A percentile compares a stretch with the other conserved stretches of the same genome.
These are phyloP conservation scores for Protonemura montana DNA, from an alignment of 2,888 invertebrate species.

Conservation along the genomic window DNA sequence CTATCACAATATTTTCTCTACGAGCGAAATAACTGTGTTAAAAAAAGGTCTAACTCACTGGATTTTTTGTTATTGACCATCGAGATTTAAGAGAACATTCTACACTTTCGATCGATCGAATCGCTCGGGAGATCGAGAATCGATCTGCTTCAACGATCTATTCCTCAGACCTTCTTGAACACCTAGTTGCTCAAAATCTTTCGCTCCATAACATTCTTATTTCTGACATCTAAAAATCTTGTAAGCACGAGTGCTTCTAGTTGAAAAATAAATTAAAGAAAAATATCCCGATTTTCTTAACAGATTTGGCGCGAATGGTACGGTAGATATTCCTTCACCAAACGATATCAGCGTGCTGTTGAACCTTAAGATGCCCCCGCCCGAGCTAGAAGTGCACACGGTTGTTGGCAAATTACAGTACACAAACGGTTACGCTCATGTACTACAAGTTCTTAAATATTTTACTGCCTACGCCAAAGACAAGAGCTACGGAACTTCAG, in stretches of 20 bases:
- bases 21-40: too few relatives aligned
- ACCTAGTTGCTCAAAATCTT: too few relatives aligned
- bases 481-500: constrained; percentile 43
- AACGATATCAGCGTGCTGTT: constrained; percentile 64
- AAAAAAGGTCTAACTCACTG: too few relatives aligned
- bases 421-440: constrained; percentile 50
- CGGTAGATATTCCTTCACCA: constrained; percentile 61
- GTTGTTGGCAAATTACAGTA: constrained; percentile 50
- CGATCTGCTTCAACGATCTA: too few relatives aligned
- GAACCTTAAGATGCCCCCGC: constrained; percentile 69
- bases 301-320: constrained; percentile 66
- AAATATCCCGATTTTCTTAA: constrained; percentile 28
- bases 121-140: too few relatives aligned
- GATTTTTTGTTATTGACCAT: too few relatives aligned
- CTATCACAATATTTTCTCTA: too few relatives aligned
- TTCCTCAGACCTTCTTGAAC: too few relatives aligned
- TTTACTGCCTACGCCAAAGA: constrained; percentile 43
- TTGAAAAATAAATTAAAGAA: background rate
- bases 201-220: background rate
- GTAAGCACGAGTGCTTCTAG: background rate
- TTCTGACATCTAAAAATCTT: background rate
- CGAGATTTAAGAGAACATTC: too few relatives aligned
- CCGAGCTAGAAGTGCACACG: constrained; percentile 70
- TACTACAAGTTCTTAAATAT: constrained; percentile 51
- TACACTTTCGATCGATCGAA: too few relatives aligned